These are phyloP conservation scores for Polydrusus cervinus DNA, from an alignment of 2,888 invertebrate species.

Conservation along the genomic window DNA sequence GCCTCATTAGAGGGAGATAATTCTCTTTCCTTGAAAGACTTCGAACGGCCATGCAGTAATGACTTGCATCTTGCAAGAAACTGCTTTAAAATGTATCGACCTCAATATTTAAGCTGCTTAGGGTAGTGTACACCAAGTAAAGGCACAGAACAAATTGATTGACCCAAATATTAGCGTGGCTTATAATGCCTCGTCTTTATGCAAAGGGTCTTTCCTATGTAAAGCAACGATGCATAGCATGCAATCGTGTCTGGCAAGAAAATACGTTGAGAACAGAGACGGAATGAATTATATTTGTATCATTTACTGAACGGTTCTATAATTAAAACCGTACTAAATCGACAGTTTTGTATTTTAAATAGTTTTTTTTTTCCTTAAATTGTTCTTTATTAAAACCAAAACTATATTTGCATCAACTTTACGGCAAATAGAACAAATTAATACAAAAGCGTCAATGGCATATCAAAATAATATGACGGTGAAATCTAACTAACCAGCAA, in stretches of 20 bases:
- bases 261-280: constrained; percentile 25
- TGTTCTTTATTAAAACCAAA: too few relatives aligned
- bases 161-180: constrained; percentile 42
- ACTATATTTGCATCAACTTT: too few relatives aligned
- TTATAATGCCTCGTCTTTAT: constrained; percentile 47
- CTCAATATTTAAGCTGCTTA: constrained; percentile 11
- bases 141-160: constrained; percentile 41
- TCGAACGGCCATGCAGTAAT: background rate
- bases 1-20: background rate
- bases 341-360: too few relatives aligned
- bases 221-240: constrained; percentile 36
- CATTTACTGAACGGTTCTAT: too few relatives aligned
- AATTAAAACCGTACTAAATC: too few relatives aligned
- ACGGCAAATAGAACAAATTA: too few relatives aligned
- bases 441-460: too few relatives aligned
- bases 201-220: constrained; percentile 46
- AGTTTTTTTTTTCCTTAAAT: too few relatives aligned
- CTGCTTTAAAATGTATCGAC: constrained; percentile 7
- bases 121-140: constrained; percentile 13
- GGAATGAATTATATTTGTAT: background rate
- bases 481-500: too few relatives aligned
- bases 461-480: too few relatives aligned
- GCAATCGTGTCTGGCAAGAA: constrained; percentile 41
- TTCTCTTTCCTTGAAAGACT: background rate
- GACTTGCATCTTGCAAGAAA: background rate